phyloP scores from a whole-genome alignment of 2,113 vertebrate species.

The Scophthalmus maximus region DNA sequence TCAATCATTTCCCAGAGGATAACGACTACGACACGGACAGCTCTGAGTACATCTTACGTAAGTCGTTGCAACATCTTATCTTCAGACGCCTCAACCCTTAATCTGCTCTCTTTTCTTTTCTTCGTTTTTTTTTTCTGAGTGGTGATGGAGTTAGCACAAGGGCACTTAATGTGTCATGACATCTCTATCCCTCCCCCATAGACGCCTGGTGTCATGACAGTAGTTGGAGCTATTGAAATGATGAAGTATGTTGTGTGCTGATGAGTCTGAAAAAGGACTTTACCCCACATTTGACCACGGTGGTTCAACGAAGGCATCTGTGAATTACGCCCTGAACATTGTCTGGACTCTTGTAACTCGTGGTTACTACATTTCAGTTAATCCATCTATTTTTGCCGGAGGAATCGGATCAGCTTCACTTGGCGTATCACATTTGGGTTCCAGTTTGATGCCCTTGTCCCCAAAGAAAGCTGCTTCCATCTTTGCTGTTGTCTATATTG shows the following conservation, averaged over 20 bases:
- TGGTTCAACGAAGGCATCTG: not conserved
- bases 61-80: slow-evolving; percentile 76
- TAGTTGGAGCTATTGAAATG: slow-evolving; percentile 34
- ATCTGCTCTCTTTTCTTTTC: slow-evolving; percentile 18
- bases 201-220: slow-evolving; percentile 61
- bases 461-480: not conserved
- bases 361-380: slow-evolving; percentile 4
- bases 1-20: slow-evolving; percentile 98
- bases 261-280: slow-evolving; percentile 22
- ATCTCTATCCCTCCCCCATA: slow-evolving; percentile 34
- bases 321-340: not conserved
- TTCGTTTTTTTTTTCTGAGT: slow-evolving; percentile 1
- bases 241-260: slow-evolving; percentile 35
- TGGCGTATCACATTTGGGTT: slow-evolving; percentile 3
- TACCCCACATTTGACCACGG: slow-evolving; percentile 7
- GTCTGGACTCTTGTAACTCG: not conserved
- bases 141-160: slow-evolving; percentile 50
- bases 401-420: slow-evolving; percentile 18
- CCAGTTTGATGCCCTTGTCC: not conserved
- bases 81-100: slow-evolving; percentile 40
- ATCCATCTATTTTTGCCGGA: not conserved
- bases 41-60: slow-evolving; percentile 97
- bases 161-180: slow-evolving; percentile 58
- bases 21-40: slow-evolving; percentile 97
- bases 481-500: not conserved